phyloP scores from a whole-genome alignment of 2,888 invertebrate genomes.

The Zhuqinia jingwanae region DNA sequence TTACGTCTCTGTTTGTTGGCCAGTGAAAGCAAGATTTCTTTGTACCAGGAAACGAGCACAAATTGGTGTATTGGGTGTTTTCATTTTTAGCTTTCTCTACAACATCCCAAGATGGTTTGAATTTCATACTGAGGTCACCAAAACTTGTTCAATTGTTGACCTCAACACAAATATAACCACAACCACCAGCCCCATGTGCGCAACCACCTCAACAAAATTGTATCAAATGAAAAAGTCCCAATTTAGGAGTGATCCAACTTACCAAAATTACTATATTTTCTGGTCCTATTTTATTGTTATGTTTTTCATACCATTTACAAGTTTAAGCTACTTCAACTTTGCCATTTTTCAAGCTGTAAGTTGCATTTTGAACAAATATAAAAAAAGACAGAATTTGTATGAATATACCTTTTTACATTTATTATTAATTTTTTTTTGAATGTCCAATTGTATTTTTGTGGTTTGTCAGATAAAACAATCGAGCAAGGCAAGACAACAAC shows the following conservation, averaged over 20 bases:
- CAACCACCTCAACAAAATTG: not conserved
- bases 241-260: slow-evolving; percentile 68
- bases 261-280: slow-evolving; percentile 76
- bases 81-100: slow-evolving; percentile 68
- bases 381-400: not conserved
- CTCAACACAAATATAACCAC: slow-evolving; percentile 33
- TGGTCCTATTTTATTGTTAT: slow-evolving; percentile 75
- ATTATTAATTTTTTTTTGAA: not conserved
- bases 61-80: slow-evolving; percentile 44
- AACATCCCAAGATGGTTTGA: slow-evolving; percentile 75
- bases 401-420: not conserved
- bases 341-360: slow-evolving; percentile 77
- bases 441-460: too few species aligned
- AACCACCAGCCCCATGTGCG: slow-evolving; percentile 2
- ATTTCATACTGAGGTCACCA: slow-evolving; percentile 66
- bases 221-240: slow-evolving; percentile 74
- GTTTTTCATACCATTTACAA: slow-evolving; percentile 76
- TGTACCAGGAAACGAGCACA: slow-evolving; percentile 65
- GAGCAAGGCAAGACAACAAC: slow-evolving; percentile 49
- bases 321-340: slow-evolving; percentile 75
- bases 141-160: not conserved
- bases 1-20: slow-evolving; percentile 74
- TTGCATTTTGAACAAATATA: slow-evolving; percentile 16
- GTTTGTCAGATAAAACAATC: slow-evolving; percentile 67
- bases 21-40: slow-evolving; percentile 69